phyloP scores from a whole-genome alignment of 2,797 vertebrate genomes.

The Spheniscus humboldti region DNA sequence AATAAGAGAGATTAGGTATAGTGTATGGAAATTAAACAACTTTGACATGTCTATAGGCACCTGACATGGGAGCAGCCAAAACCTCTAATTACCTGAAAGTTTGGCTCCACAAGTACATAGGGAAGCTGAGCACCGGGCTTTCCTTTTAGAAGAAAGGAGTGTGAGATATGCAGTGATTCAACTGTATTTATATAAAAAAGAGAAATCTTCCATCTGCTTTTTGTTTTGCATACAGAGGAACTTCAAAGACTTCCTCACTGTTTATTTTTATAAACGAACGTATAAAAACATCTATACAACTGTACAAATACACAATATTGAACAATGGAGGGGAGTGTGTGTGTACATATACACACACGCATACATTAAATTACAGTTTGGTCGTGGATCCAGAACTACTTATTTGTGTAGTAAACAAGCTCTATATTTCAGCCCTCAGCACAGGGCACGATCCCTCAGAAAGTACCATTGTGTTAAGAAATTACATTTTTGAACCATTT shows the following conservation, averaged over 20 bases:
- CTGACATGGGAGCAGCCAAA: not conserved
- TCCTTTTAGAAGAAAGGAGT: not conserved
- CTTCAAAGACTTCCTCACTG: not conserved
- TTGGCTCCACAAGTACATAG: not conserved
- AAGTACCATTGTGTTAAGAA: not conserved
- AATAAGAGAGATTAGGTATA: not conserved
- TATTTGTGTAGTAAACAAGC: not conserved
- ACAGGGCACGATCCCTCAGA: not conserved
- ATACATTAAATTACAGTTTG: not conserved
- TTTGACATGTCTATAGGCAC: slow-evolving; percentile 6
- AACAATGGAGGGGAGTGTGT: not conserved
- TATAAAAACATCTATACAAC: not conserved
- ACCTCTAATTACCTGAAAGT: not conserved
- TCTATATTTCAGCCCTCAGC: not conserved
- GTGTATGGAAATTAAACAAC: not conserved
- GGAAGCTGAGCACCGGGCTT: not conserved
- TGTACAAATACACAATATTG: not conserved
- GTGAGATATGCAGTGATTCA: not conserved
- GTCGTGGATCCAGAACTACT: not conserved
- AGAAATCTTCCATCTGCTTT: slow-evolving; percentile 20
- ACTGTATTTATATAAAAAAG: not conserved
- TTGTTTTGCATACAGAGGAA: not conserved
- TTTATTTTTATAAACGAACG: slow-evolving; percentile 7
- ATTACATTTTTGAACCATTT: not conserved
- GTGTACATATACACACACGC: not conserved